These are phyloP conservation scores for Venturia canescens DNA, from an alignment of 1,140 invertebrate genomes.

Conservation along the genomic window DNA sequence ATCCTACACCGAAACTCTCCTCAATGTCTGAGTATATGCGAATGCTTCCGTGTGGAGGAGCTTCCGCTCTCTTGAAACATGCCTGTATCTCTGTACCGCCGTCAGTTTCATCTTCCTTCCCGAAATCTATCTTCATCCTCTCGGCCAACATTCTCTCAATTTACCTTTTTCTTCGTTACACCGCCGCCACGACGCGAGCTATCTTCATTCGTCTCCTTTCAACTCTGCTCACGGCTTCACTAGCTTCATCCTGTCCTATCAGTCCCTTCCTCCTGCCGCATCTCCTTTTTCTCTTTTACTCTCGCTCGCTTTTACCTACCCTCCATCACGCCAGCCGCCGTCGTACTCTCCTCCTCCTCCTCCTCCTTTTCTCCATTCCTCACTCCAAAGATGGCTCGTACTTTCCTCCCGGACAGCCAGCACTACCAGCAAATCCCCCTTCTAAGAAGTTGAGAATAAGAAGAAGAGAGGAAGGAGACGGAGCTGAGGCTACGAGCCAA, in stretches of 20 bases:
- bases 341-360: constrained; percentile 59
- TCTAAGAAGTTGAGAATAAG: constrained; percentile 42
- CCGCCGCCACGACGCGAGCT: not conserved
- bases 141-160: constrained; percentile 23
- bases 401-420: constrained; percentile 6
- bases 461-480: constrained; percentile 56
- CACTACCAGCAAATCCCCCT: not conserved
- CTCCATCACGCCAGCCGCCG: constrained; percentile 24
- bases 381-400: constrained; percentile 62
- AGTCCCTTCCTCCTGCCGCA: constrained; percentile 22
- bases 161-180: not conserved
- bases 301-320: not conserved
- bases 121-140: constrained; percentile 32
- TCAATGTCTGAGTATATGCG: not conserved
- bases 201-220: constrained; percentile 29
- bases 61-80: not conserved
- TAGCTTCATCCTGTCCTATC: constrained; percentile 43
- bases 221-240: constrained; percentile 24
- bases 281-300: constrained; percentile 34
- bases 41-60: not conserved
- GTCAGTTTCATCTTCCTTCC: constrained; percentile 33
- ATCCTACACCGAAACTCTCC: not conserved
- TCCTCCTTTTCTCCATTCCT: constrained; percentile 68
- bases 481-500: constrained; percentile 69
- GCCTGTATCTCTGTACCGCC: not conserved